These are phyloP conservation scores for Neodiprion virginianus DNA, from an alignment of 1,140 invertebrate species.

Conservation along the genomic window DNA sequence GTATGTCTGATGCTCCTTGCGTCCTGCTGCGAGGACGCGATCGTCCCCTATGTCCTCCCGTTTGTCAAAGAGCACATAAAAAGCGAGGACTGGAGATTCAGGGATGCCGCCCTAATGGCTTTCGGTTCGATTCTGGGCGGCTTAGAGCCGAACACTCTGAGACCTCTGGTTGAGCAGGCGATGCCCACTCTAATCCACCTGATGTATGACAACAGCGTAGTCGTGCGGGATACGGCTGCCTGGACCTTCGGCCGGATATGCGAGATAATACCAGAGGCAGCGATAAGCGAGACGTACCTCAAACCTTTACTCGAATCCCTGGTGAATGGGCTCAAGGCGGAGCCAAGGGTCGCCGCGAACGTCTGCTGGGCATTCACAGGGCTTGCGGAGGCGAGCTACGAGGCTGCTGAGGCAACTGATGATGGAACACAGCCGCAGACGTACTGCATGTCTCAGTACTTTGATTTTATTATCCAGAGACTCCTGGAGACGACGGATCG, in stretches of 20 bases:
- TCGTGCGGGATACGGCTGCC: conserved; percentile 95
- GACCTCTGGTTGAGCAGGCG: conserved; percentile 94
- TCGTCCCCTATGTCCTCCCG: conserved; percentile 95
- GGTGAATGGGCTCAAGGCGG: conserved; percentile 86
- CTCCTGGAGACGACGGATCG: conserved; percentile 95
- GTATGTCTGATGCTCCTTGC: conserved; percentile 99
- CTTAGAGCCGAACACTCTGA: conserved; percentile 84
- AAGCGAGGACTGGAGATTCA: conserved; percentile 90
- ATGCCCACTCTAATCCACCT: conserved; percentile 94
- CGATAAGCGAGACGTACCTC: conserved; percentile 88
- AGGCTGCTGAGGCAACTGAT: conserved; percentile 73
- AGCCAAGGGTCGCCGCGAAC: conserved; percentile 96
- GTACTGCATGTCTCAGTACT: conserved; percentile 92
- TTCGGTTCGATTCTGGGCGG: conserved; percentile 98
- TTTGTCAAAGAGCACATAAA: conserved; percentile 97
- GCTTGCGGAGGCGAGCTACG: conserved; percentile 96
- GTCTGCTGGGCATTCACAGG: conserved; percentile 99
- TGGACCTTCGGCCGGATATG: conserved; percentile 99
- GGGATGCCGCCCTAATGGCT: conserved; percentile 98
- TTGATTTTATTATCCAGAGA: conserved; percentile 91
- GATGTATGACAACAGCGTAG: conserved; percentile 92
- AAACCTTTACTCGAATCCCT: conserved; percentile 88
- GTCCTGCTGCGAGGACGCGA: conserved; percentile 96
- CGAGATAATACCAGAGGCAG: conserved; percentile 95
- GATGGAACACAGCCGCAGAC: conserved; percentile 88